Evolutionary conservation across 2,113 vertebrate genomes (phyloP).

Genomic region (Scomber japonicus): DNA sequence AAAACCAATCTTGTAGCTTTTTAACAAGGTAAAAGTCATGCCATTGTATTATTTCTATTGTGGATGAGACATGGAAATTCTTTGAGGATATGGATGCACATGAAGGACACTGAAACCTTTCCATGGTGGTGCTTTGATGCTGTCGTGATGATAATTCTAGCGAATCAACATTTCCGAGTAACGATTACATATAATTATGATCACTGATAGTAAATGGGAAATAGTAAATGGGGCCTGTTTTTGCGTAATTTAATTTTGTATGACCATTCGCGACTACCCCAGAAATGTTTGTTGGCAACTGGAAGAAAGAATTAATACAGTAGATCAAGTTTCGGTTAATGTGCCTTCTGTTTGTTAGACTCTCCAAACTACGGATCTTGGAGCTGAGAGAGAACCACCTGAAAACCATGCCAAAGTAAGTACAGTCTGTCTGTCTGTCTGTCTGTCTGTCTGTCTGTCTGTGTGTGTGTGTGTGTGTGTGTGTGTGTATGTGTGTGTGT

Average conservation of each 20-base stretch:
- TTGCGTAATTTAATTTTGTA: neutral
- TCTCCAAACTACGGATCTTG: conserved; percentile 98
- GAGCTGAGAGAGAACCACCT: conserved; percentile 99
- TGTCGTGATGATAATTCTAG: neutral
- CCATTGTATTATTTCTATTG: too few species aligned
- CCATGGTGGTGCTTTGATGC: neutral
- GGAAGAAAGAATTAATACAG: neutral
- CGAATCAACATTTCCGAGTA: too few species aligned
- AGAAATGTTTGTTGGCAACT: conserved; percentile 6
- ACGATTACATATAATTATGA: too few species aligned
- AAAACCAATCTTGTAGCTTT: too few species aligned
- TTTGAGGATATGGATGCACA: neutral
- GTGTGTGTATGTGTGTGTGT: neutral
- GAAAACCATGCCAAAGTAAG: conserved; percentile 99
- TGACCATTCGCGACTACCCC: neutral
- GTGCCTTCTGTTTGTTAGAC: conserved; percentile 83
- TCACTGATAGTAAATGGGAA: neutral
- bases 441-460: neutral
- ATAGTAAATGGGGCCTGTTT: neutral
- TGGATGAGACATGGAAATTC: too few species aligned
- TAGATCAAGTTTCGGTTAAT: conserved; percentile 16
- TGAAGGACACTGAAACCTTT: neutral
- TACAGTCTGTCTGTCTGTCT: neutral
- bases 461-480: too few species aligned
- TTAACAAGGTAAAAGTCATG: too few species aligned